Percentiles rank a stretch among this genome's conserved stretches.
phyloP scores from a whole-genome alignment of 2,797 vertebrate genomes.

The Novumbra hubbsi region DNA sequence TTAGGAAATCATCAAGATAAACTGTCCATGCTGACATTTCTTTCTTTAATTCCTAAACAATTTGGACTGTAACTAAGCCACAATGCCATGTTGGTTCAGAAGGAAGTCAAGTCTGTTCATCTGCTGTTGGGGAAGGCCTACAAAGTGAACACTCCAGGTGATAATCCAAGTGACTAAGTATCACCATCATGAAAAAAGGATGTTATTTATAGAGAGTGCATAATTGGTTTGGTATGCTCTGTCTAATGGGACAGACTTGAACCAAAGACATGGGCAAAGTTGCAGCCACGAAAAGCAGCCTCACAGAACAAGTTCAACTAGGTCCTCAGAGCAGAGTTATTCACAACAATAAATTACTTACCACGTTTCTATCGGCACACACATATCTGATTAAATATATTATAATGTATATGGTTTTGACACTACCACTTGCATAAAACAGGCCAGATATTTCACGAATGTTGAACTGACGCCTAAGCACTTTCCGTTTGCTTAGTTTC shows the following conservation, averaged over 20 bases:
- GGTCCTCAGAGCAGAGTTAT: background rate
- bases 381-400: background rate
- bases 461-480: constrained; percentile 11
- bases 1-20: constrained; percentile 55
- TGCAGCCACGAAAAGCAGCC: constrained; percentile 51
- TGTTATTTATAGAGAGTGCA: constrained; percentile 18
- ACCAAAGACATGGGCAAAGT: constrained; percentile 52
- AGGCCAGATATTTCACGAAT: background rate
- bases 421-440: background rate
- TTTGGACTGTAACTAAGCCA: constrained; percentile 44
- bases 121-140: constrained; percentile 20
- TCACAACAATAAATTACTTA: background rate
- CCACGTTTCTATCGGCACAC: background rate
- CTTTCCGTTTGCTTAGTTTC: constrained; percentile 30
- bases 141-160: constrained; percentile 50
- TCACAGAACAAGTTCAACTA: constrained; percentile 55
- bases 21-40: constrained; percentile 53
- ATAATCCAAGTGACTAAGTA: constrained; percentile 15
- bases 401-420: background rate
- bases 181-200: constrained; percentile 5
- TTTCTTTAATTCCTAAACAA: constrained; percentile 46
- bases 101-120: constrained; percentile 44
- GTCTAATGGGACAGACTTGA: constrained; percentile 53
- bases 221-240: constrained; percentile 36
- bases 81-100: constrained; percentile 51